Base-by-base conservation (phyloP, 2,113 vertebrate species). In the Platysternon megacephalum region DNA sequence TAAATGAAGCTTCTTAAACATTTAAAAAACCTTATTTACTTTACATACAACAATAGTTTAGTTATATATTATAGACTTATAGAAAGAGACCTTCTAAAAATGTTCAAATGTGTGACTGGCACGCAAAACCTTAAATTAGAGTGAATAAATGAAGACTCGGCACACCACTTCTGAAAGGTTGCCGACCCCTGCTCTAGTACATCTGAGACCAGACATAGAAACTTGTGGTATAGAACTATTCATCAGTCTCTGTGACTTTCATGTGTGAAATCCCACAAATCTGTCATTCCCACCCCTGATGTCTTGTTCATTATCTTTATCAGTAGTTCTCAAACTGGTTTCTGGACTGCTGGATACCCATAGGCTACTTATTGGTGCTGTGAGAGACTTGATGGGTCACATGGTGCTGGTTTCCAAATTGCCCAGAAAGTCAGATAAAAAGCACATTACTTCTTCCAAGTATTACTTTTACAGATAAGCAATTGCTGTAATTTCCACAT, bases 401-500 rank as follows among this genome's bases (percentile, higher is more conserved):
- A 3, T 6, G 26, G 9, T 79, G 46, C 6, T 56, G 65, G 1
- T 78, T 86, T 84, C 53, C 58, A 85, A 32, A 72, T 85, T 29
- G 19, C 11, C 19, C 28, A 21, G 22, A 21, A 53, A 79, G 61
- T 82, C 13, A 0, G 9, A 19, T 8, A 68, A 65, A 65, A 46
- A 29, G 39, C 1, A 4, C 2, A 9, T 26, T 65, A 6, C 46
- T 1, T 0, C 1, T 35, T 58, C n/a, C 68, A 53, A 16, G 65
- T 46, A n/a, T 26, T 14, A 49, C 17, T 35, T 35, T 19, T 65
- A 28, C 58, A 0, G 24, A 5, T 1, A 0, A 46, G 1, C 42
- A 58, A 7, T 68, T 87, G 14, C 7, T 39, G 8, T 72, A 72
- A 22, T 72, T 39, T 72, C n/a, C 65, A 72, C 65, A 39, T 72